Conservation (phyloP, 1,140 invertebrate genomes). For the Catajapyx aquilonaris region DNA sequence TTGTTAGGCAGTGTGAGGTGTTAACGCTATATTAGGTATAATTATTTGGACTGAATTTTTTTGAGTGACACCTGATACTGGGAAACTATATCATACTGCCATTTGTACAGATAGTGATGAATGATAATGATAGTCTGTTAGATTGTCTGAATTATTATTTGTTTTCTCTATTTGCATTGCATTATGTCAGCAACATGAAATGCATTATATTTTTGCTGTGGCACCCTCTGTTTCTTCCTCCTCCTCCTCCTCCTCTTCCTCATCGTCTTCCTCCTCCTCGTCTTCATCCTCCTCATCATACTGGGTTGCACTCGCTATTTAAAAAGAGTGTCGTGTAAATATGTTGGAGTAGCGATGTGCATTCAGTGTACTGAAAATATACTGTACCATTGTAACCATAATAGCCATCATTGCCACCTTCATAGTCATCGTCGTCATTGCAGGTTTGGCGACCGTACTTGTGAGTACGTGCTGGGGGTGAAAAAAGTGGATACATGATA, state of each 20-base stretch:
- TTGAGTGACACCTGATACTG: too few relatives aligned
- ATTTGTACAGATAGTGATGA: too few relatives aligned
- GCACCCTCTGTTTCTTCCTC: conserved; percentile 1
- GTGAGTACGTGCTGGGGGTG: conserved; percentile 40
- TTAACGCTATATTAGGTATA: too few relatives aligned
- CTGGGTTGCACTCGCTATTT: conserved; percentile 21
- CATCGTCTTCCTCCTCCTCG: conserved; percentile 18
- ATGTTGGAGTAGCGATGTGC: conserved; percentile 11
- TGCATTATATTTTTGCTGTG: too few relatives aligned
- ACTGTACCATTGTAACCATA: conserved; percentile 16
- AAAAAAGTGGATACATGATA: too few relatives aligned
- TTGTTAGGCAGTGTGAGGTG: too few relatives aligned
- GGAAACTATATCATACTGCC: too few relatives aligned
- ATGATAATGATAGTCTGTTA: too few relatives aligned
- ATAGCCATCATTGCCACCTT: conserved; percentile 16
- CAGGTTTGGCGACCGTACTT: conserved; percentile 63
- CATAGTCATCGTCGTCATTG: conserved; percentile 30
- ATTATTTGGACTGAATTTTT: too few relatives aligned
- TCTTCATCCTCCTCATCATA: conserved; percentile 32
- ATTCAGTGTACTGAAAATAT: conserved; percentile 4
- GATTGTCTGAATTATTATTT: too few relatives aligned
- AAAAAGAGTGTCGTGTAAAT: conserved; percentile 10
- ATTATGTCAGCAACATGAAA: too few relatives aligned
- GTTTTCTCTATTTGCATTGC: too few relatives aligned
- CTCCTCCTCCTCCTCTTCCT: neutral